Evolutionary conservation across 2,888 invertebrate genomes (phyloP).

Genomic region (Clitarchus hookeri): DNA sequence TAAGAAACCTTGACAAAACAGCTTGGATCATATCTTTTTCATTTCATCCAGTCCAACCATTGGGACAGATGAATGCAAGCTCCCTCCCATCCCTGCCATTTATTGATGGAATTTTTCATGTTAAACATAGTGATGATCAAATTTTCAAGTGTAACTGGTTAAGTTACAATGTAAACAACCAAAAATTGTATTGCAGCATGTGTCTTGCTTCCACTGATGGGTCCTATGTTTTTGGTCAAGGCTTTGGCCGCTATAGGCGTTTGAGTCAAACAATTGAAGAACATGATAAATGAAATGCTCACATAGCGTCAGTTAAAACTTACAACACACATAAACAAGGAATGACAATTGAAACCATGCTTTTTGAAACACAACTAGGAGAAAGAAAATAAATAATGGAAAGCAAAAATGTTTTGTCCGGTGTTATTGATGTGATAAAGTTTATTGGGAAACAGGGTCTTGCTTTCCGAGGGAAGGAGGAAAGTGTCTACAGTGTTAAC

Average conservation of each 20-base stretch:
- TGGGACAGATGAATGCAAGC: too few species aligned
- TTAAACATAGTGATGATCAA: too few species aligned
- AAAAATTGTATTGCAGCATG: too few species aligned
- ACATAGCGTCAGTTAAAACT: constrained; percentile 4
- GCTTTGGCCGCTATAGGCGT: neutral
- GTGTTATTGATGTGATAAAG: constrained; percentile 6
- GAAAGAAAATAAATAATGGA: neutral
- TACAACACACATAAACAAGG: neutral
- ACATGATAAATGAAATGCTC: neutral
- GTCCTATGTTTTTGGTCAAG: neutral
- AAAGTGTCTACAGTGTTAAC: neutral
- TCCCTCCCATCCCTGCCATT: too few species aligned
- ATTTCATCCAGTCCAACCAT: too few species aligned
- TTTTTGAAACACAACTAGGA: too few species aligned
- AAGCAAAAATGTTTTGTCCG: neutral
- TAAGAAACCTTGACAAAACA: too few species aligned
- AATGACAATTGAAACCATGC: constrained; percentile 4
- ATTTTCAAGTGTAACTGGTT: too few species aligned
- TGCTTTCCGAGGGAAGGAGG: neutral
- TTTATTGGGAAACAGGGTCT: too few species aligned
- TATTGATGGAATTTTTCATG: too few species aligned
- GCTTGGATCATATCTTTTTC: too few species aligned
- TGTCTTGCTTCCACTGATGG: constrained; percentile 15
- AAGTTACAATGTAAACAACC: too few species aligned
- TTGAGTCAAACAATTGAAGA: neutral